Base-by-base conservation (phyloP, 2,888 invertebrate species). In the Crossocerus cetratus region DNA sequence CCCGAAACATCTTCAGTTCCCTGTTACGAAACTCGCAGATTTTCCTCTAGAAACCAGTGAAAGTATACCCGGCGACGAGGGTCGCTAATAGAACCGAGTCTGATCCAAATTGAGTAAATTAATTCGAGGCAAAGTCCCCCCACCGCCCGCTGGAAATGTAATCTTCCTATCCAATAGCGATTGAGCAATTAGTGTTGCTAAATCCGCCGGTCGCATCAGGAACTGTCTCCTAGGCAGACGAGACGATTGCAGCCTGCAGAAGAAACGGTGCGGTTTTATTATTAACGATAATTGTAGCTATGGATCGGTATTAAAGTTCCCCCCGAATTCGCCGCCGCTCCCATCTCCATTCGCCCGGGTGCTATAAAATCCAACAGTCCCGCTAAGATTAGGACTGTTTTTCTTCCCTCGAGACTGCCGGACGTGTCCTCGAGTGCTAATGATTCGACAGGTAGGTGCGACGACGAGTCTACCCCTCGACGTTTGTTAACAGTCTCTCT, bases 271-370 rank as follows among this genome's bases (percentile, higher is more conserved):
- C 90, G 90, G 90, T 89, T 90, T 87, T 85, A 86, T 87, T 88
- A 89, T 89, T 87, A 88, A 84, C 83, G 84, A 79, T 87, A 89
- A 90, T 89, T 83, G 86, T 75, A 83, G 87, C 81, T 84, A 85
- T 84, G 82, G 82, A 82, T 86, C 83, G 80, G 83, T 83, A 84
- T 87, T 87, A 84, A 87, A 86, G 78, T 84, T 83, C 78, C 83
- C 73, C 78, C 49, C n/a, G 49, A 49, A 84, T 88, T 88, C 89
- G 80, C 87, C 85, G 82, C 81, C 86, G 71, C 86, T 86, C 86
- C 83, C 80, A 84, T 87, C 86, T 83, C 82, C 84, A 84, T 84
- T 84, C 72, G 67, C 62, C 76, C 70, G 74, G 65, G 73, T 62
- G 72, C 76, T 84, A 84, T 87, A 87, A 86, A 86, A 85, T 77